Evolutionary conservation across 2,888 invertebrate genomes (phyloP), one percentile per base, ranked within the genome.

Genomic region (Clunio marinus): DNA sequence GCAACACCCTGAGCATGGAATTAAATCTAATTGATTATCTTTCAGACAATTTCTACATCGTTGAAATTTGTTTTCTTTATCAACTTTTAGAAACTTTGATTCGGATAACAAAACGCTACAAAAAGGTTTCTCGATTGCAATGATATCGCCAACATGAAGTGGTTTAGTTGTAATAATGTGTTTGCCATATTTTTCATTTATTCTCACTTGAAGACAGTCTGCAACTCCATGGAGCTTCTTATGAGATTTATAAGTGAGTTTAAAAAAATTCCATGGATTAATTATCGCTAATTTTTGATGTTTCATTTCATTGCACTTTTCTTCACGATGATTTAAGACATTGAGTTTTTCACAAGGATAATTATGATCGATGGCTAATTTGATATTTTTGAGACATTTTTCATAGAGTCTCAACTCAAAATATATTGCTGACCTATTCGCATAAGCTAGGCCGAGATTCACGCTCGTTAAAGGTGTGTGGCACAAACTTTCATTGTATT

Each of bases 61-160:
- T 63, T 76, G 75, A 55, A 77, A 79, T 22, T 76, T 76, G 75
- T 76, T 76, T n/a, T 76, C 75, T 68, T 77, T 74, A 66, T 78
- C 71, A 8, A 78, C 71, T 1, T 87, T 78, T 1, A 83, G 80
- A 24, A 84, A 81, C 75, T 86, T 93, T 0, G 93, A 89, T 69
- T 86, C 81, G 77, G 96, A 95, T 57, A 88, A 80, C 1, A 85
- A 86, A 35, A 96, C 75, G 4, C 93, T 78, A 75, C 93, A 91
- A 59, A 91, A 91, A 1, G 63, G 27, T 15, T 27, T 15, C 28
- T 63, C 63, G 20, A 63, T 63, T 20, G 46, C 45, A 7, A 63
- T 15, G 46, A 63, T 63, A 13, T 46, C 46, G 2, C 63, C 63
- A 63, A 88, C 84, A 71, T 80, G 75, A 69, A 92, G 84, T 74